Conservation (phyloP, 2,113 vertebrate species). For the Acanthisitta chloris region DNA sequence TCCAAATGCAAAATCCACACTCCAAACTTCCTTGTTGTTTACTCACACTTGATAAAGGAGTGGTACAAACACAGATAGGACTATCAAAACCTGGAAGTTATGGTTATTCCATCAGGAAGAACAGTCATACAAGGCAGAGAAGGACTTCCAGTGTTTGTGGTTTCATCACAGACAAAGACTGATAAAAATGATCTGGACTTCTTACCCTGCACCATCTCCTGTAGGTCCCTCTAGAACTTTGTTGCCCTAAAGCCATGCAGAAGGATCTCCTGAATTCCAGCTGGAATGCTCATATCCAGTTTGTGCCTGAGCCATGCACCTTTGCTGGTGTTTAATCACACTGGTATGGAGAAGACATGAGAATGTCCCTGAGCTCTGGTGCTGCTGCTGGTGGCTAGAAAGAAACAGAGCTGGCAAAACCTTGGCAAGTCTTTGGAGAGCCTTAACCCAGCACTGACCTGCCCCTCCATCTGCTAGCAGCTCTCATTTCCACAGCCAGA, state of each 20-base stretch:
- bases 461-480: background rate
- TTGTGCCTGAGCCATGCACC: background rate
- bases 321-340: background rate
- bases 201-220: background rate
- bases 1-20: background rate
- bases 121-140: background rate
- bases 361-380: background rate
- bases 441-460: background rate
- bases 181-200: background rate
- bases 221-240: background rate
- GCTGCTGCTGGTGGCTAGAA: background rate
- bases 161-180: background rate
- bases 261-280: background rate
- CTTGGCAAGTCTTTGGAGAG: background rate
- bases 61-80: background rate
- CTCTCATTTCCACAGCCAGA: background rate
- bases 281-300: background rate
- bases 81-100: background rate
- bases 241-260: background rate
- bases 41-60: background rate
- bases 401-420: background rate
- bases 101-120: background rate
- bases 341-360: background rate
- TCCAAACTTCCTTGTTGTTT: background rate
- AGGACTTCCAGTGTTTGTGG: background rate